These are phyloP conservation scores for Sylvilagus floridanus DNA, from an alignment of 2,797 vertebrate species.

Conservation along the genomic window DNA sequence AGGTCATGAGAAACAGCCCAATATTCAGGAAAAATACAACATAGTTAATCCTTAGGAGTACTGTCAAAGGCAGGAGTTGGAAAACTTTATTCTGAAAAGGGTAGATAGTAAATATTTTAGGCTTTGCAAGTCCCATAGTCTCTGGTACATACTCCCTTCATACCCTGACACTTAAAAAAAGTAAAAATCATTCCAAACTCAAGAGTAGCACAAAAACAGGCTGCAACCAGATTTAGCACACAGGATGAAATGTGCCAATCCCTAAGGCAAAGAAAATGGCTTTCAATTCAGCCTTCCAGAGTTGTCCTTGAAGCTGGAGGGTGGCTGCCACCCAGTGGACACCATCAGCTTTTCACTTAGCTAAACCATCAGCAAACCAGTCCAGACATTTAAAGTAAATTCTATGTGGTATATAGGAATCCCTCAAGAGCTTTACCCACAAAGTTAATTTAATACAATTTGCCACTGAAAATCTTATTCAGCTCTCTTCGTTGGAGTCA, in stretches of 20 bases:
- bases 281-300: slow-evolving; percentile 35
- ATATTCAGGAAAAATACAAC: slow-evolving; percentile 15
- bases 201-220: background rate
- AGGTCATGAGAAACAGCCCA: background rate
- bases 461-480: background rate
- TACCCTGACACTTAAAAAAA: background rate
- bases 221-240: background rate
- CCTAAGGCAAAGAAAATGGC: background rate
- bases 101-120: slow-evolving; percentile 9
- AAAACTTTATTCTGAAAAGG: slow-evolving; percentile 41
- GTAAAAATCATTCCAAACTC: background rate
- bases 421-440: background rate
- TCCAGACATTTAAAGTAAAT: background rate
- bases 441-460: slow-evolving; percentile 31
- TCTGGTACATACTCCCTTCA: background rate
- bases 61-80: background rate
- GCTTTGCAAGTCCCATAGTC: background rate
- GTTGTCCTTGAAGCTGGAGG: slow-evolving; percentile 12
- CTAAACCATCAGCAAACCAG: slow-evolving; percentile 12
- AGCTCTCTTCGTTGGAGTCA: slow-evolving; percentile 31
- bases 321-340: slow-evolving; percentile 75
- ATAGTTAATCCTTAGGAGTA: slow-evolving; percentile 7
- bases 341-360: slow-evolving; percentile 64
- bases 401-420: background rate
- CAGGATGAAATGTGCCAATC: background rate